Conservation (phyloP, 2,888 invertebrate genomes). For the Cheiracanthium punctorium region DNA sequence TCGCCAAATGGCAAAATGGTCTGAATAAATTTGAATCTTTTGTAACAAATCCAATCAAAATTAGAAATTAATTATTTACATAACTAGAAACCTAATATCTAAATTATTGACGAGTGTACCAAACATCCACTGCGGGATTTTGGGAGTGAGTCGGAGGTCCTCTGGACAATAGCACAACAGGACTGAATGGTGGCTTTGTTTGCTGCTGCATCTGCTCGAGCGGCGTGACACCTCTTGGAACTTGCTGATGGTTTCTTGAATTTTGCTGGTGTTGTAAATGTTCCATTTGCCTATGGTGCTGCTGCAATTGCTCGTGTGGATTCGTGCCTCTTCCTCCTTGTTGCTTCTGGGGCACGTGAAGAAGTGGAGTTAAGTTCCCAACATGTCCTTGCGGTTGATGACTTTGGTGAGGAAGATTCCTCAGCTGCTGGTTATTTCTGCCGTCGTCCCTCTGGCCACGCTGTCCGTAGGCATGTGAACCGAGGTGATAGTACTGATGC, state of each 20-base stretch:
- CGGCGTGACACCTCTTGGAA: neutral
- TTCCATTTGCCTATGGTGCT: neutral
- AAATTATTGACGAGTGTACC: constrained; percentile 47
- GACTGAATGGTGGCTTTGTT: constrained; percentile 60
- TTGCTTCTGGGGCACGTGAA: constrained; percentile 25
- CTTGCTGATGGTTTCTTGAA: neutral
- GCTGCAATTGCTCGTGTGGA: constrained; percentile 3
- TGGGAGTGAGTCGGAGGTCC: constrained; percentile 48
- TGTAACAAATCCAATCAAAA: too few relatives aligned
- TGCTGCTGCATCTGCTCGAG: constrained; percentile 59
- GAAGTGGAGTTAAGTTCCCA: neutral
- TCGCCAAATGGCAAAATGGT: too few relatives aligned
- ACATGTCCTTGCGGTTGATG: constrained; percentile 1
- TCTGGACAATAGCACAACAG: constrained; percentile 45
- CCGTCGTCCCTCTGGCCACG: neutral
- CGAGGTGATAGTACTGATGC: constrained; percentile 25
- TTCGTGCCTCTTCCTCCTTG: neutral
- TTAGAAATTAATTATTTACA: too few relatives aligned
- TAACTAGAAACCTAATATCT: too few relatives aligned
- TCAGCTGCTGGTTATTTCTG: neutral
- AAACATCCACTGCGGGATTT: constrained; percentile 54
- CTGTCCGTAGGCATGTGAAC: neutral
- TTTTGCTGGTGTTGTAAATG: neutral
- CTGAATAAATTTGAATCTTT: too few relatives aligned
- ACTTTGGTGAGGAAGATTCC: neutral